Conservation (phyloP, 1,140 invertebrate species). For the Drosophila ambigua region DNA sequence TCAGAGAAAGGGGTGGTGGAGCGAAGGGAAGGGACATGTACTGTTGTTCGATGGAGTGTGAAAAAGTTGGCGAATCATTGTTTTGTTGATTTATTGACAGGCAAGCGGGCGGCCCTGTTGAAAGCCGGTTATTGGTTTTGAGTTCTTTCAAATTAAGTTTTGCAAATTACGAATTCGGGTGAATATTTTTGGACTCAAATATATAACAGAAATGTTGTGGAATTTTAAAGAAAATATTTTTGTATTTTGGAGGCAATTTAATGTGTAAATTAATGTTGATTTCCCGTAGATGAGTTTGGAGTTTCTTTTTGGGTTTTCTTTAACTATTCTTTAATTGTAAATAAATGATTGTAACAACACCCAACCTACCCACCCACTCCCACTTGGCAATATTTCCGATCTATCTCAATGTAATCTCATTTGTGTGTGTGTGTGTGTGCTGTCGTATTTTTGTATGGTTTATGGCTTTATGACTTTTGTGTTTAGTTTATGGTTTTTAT, state of each 20-base stretch:
- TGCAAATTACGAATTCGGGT: conserved; percentile 8
- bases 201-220: background rate
- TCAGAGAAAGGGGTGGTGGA: background rate
- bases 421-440: background rate
- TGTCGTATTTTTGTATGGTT: background rate
- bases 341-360: no score
- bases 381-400: background rate
- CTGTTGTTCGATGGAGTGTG: conserved; percentile 21
- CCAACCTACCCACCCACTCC: background rate
- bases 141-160: conserved; percentile 27
- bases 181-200: background rate
- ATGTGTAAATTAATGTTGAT: background rate
- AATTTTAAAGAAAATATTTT: background rate
- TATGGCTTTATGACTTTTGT: conserved; percentile 13
- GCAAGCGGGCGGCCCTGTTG: conserved; percentile 1
- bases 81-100: conserved; percentile 51
- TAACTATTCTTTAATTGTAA: no score
- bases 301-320: background rate
- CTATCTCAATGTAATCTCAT: conserved; percentile 1
- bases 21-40: no score
- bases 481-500: conserved; percentile 18
- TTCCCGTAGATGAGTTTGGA: background rate
- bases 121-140: conserved; percentile 40
- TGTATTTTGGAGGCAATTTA: background rate
- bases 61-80: conserved; percentile 34